Base-by-base conservation (phyloP, 2,113 vertebrate genomes). In the Equus quagga region DNA sequence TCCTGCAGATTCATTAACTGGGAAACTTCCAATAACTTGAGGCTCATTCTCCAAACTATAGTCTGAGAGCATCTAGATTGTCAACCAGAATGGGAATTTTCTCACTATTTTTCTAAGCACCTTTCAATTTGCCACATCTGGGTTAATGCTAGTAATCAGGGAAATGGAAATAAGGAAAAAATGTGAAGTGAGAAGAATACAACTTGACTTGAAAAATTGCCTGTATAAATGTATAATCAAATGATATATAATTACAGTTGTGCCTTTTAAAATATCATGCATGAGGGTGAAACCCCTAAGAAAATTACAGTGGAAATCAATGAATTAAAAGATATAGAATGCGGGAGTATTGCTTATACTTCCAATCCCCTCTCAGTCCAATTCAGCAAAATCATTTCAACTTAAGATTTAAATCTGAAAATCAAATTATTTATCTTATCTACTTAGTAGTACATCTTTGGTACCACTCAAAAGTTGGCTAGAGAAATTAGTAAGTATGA, bases 351-450 rank as follows among this genome's bases (percentile, higher is more conserved):
- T 73, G 12, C 4, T 51, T 92, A 60, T 15, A 19, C 10, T 23
- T 26, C 21, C 33, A 31, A 67, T 49, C 6, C 10, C 56, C 80
- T 91, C 76, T 69, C 4, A 44, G 41, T 67, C 10, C 23, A 76
- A 58, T 64, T 93, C 41, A 60, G 36, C 65, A 54, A 90, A 85
- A 41, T 65, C 41, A 54, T 89, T 92, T 79, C 23, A 83, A 92
- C 5, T n/a, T 18, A 81, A 80, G 36, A 79, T 73, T 82, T 94
- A 86, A 92, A 83, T 96, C 49, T 92, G 60, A 96, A 95, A 90
- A 96, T 67, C 1, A 89, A 78, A 51, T 79, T 54, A 62, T 73
- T 89, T 94, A 76, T 80, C 96, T 87, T 72, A 92, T 87, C 54
- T 62, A n/a, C 65, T 51, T 86, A 96, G 67, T 8, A 36, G 70